Conservation (phyloP, 2,113 vertebrate species). For the Pangasianodon hypophthalmus region DNA sequence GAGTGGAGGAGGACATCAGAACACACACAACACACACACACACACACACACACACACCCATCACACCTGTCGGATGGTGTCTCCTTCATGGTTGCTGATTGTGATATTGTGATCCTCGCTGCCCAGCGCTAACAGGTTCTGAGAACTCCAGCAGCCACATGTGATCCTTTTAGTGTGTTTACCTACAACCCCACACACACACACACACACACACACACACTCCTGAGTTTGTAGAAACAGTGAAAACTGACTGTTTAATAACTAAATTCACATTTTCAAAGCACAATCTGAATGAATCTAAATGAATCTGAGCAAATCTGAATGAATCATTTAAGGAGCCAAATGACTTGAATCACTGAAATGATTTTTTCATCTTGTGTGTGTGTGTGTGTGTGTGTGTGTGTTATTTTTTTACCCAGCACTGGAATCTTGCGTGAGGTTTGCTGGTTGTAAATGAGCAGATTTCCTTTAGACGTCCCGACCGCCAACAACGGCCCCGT, state of each 20-base stretch:
- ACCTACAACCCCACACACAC: slow-evolving; percentile 70
- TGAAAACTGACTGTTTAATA: not conserved
- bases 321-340: not conserved
- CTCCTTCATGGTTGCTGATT: slow-evolving; percentile 94
- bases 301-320: not conserved
- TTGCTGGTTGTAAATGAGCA: slow-evolving; percentile 94
- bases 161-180: slow-evolving; percentile 94
- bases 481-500: slow-evolving; percentile 84
- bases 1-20: not conserved
- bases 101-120: slow-evolving; percentile 91
- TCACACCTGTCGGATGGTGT: slow-evolving; percentile 92
- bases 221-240: not conserved
- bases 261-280: not conserved
- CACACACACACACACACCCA: slow-evolving; percentile 4
- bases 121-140: slow-evolving; percentile 91
- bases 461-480: slow-evolving; percentile 92
- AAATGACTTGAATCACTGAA: not conserved
- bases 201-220: no score
- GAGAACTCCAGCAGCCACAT: slow-evolving; percentile 92
- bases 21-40: not conserved
- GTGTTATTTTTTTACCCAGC: slow-evolving; percentile 74
- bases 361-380: slow-evolving; percentile 24
- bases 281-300: not conserved
- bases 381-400: slow-evolving; percentile 49
- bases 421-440: slow-evolving; percentile 96